Percentiles rank a stretch among this genome's conserved stretches.
Evolutionary conservation across 2,888 invertebrate genomes (phyloP).

Genomic region (Micropterix aruncella): DNA sequence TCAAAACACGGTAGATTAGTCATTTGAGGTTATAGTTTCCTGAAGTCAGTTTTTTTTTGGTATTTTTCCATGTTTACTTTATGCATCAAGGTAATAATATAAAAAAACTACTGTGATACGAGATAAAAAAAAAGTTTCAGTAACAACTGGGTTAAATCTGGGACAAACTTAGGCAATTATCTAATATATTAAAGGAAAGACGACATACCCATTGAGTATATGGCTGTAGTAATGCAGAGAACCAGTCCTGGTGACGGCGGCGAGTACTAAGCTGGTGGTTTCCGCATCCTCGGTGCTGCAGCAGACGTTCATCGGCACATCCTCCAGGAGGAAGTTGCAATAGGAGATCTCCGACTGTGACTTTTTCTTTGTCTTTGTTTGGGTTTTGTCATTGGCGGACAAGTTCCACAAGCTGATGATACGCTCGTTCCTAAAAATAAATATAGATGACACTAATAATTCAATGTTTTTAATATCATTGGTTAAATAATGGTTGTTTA

Average conservation of each 20-base stretch:
- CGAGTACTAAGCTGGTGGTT: slow-evolving; percentile 28
- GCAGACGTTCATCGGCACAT: slow-evolving; percentile 43
- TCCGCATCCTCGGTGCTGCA: slow-evolving; percentile 33
- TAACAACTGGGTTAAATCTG: too few relatives aligned
- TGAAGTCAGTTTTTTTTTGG: slow-evolving; percentile 1
- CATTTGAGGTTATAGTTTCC: neutral
- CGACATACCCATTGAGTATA: slow-evolving; percentile 54
- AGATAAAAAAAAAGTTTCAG: too few relatives aligned
- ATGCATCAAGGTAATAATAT: too few relatives aligned
- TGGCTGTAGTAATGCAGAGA: slow-evolving; percentile 66
- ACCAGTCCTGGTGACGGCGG: slow-evolving; percentile 59
- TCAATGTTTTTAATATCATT: too few relatives aligned
- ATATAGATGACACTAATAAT: neutral
- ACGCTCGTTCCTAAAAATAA: slow-evolving; percentile 35
- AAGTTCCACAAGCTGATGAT: slow-evolving; percentile 35
- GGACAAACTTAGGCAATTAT: slow-evolving; percentile 4
- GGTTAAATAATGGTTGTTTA: too few relatives aligned
- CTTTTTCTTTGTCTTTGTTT: slow-evolving; percentile 19
- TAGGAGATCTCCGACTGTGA: slow-evolving; percentile 17
- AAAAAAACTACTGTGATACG: too few relatives aligned
- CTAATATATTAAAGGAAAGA: slow-evolving; percentile 5
- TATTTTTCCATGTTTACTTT: too few relatives aligned
- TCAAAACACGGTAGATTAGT: too few relatives aligned
- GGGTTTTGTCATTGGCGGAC: slow-evolving; percentile 15
- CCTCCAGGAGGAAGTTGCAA: slow-evolving; percentile 54